Evolutionary conservation across 2,113 vertebrate genomes (phyloP).

Genomic region (Gobio gobio): DNA sequence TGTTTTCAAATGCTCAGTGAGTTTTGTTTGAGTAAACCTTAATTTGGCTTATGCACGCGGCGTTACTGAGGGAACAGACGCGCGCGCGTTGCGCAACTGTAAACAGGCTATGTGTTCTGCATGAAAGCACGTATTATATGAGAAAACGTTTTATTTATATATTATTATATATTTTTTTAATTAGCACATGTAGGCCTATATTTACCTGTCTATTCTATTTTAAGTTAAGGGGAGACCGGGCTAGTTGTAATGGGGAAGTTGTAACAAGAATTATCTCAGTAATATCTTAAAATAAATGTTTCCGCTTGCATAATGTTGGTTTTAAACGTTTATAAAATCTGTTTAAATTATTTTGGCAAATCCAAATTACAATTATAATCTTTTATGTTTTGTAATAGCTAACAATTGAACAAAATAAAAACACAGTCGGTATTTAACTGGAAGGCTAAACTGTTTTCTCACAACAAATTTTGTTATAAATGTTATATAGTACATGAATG

Average conservation of each 20-base stretch:
- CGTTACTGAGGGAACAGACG: constrained; percentile 81
- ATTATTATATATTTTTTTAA: neutral
- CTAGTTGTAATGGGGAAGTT: neutral
- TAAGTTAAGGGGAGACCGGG: neutral
- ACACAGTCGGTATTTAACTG: neutral
- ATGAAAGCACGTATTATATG: neutral
- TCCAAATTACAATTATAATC: neutral
- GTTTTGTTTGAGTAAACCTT: neutral
- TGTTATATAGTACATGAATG: too few relatives aligned
- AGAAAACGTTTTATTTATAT: neutral
- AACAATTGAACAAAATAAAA: neutral
- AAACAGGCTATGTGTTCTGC: constrained; percentile 51
- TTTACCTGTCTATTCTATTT: neutral
- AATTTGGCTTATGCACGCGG: constrained; percentile 67
- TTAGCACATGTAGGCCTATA: neutral
- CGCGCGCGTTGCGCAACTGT: constrained; percentile 72
- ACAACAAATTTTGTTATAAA: neutral
- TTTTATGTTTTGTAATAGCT: neutral
- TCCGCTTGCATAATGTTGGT: neutral
- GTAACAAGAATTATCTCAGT: neutral
- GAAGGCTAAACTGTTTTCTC: neutral
- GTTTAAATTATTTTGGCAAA: neutral
- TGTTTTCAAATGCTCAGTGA: neutral
- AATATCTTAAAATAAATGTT: neutral
- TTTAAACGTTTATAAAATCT: neutral